Evolutionary conservation across 35 echinoderm and acorn worm species (phyloP).

Genomic region (Heliocidaris erythrogramma): DNA sequence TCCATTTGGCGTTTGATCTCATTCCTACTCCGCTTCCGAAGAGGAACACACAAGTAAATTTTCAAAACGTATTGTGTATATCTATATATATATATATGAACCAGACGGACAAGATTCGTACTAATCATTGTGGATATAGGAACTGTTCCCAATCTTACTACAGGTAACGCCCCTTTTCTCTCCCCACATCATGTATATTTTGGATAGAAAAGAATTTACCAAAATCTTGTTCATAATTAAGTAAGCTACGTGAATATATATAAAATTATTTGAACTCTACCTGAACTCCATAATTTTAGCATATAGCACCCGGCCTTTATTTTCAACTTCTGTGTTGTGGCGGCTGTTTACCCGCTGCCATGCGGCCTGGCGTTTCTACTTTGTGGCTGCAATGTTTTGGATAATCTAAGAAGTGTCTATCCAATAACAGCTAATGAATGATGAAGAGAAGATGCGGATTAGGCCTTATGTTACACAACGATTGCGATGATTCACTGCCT

Average conservation of each 20-base stretch:
- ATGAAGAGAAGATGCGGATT: conserved; percentile 38
- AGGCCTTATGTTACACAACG: conserved; percentile 39
- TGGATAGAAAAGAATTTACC: no score
- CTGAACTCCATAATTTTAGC: not conserved
- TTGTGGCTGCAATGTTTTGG: not conserved
- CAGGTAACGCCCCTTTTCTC: no score
- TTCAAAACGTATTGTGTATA: not conserved
- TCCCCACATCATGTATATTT: no score
- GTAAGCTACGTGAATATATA: no score
- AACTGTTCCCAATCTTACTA: no score
- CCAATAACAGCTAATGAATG: conserved; percentile 32
- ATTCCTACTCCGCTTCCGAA: not conserved
- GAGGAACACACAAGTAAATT: not conserved
- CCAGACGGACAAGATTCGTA: not conserved
- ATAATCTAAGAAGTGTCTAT: not conserved
- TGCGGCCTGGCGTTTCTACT: not conserved
- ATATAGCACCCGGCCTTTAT: not conserved
- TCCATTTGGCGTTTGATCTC: not conserved
- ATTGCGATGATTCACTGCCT: conserved; percentile 23
- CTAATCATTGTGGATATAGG: no score
- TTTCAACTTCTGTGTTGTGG: not conserved
- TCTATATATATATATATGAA: no score
- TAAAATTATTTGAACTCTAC: not conserved
- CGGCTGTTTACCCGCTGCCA: not conserved
- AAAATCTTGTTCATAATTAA: no score